Conservation (phyloP, 2,888 invertebrate species). For the Priapulus caudatus region DNA sequence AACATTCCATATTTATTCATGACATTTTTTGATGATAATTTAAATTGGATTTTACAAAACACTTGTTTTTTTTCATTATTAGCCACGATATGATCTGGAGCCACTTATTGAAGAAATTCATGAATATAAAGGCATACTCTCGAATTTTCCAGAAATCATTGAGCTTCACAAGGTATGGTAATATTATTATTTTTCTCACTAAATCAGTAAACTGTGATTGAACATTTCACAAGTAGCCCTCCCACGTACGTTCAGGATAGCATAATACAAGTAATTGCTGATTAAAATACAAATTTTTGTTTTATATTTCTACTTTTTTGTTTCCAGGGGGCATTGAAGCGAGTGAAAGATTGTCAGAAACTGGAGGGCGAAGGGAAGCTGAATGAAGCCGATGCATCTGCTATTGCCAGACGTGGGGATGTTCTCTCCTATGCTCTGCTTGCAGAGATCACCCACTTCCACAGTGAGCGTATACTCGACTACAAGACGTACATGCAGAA, state of each 20-base stretch:
- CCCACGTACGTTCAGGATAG: not conserved
- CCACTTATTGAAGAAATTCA: slow-evolving; percentile 79
- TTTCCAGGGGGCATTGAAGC: slow-evolving; percentile 54
- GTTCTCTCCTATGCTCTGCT: slow-evolving; percentile 81
- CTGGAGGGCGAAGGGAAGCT: slow-evolving; percentile 66
- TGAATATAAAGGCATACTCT: slow-evolving; percentile 83
- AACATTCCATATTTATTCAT: no score
- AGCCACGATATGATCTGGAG: slow-evolving; percentile 68
- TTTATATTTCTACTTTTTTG: not conserved
- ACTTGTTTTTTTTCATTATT: no score
- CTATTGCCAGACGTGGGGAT: slow-evolving; percentile 70
- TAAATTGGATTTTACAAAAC: no score
- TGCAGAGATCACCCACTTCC: slow-evolving; percentile 89
- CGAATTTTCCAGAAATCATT: slow-evolving; percentile 77
- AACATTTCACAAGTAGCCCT: no score
- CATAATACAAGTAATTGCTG: slow-evolving; percentile 2
- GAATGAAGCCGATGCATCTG: slow-evolving; percentile 63
- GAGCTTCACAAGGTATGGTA: slow-evolving; percentile 69
- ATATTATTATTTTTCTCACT: no score
- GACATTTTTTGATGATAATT: no score
- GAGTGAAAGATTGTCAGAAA: slow-evolving; percentile 75
- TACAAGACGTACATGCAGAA: slow-evolving; percentile 70
- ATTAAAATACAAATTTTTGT: slow-evolving; percentile 5
- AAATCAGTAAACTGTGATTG: no score
- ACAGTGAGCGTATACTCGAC: slow-evolving; percentile 69